Base-by-base conservation (phyloP, 2,797 vertebrate species). In the Danio tinwini region DNA sequence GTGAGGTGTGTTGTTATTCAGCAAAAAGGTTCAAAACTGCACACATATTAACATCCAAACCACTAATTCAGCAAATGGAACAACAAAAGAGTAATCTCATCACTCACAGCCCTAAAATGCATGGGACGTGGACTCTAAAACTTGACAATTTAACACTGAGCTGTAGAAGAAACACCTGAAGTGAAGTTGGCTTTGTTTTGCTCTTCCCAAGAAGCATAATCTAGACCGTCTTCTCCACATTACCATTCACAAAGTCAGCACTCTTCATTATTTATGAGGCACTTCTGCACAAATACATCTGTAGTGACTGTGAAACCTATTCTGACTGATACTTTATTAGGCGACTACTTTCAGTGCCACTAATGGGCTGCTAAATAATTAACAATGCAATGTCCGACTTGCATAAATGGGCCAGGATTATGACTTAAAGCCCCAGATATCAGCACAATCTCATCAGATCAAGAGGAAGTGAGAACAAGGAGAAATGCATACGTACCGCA, bases 201-300 rank as follows among this genome's bases (percentile, higher is more conserved):
- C 55, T 78, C 80, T 63, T 74, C 52, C 68, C 71, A 78, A 13
- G 55, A 47, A 6, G 21, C 29, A 76, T 45, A 75, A 80, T 85
- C 76, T 17, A 69, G 44, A 50, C 69, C 74, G 81, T 80, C 85
- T 65, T 16, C 49, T 84, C 76, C 17, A 71, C 81, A 86, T 90
- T 87, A 88, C 80, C 89, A 88, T 87, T 86, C 86, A 86, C 81
- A 87, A 85, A 89, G 88, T 86, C 85, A 58, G 84, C 62, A 68
- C 78, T 6, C 83, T 92, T 86, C 80, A 91, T 91, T 89, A 91
- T 90, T 88, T 82, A 93, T 88, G 85, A 90, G 83, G 76, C 71
- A 62, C 85, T 80, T 84, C 83, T 83, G 76, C 80, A 85, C 76
- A 7, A 80, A 84, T 83, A 75, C 78, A 75, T 82, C 74, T 83